Evolutionary conservation across 2,113 vertebrate genomes (phyloP).

Genomic region (Platichthys flesus): DNA sequence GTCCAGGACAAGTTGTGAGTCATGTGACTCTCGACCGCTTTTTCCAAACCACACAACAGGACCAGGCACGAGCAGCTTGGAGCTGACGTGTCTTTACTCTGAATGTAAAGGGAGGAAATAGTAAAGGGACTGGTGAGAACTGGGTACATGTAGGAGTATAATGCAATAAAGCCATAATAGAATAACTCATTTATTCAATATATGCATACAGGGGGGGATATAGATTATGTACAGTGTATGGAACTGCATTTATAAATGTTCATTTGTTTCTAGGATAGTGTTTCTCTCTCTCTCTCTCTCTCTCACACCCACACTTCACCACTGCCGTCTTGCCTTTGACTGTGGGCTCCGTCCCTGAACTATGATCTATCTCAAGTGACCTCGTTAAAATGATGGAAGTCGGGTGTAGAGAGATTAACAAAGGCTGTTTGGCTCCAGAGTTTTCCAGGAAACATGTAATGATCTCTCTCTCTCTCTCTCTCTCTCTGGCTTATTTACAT

Average conservation of each 20-base stretch:
- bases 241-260: conserved; percentile 31
- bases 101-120: conserved; percentile 43
- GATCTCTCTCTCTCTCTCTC: conserved; percentile 9
- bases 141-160: background rate
- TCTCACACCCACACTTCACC: conserved; percentile 16
- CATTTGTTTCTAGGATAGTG: conserved; percentile 5
- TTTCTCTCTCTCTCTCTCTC: background rate
- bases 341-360: conserved; percentile 36
- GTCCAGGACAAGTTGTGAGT: conserved; percentile 42
- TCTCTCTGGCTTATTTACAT: background rate
- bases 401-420: background rate
- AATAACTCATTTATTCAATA: background rate
- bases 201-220: conserved; percentile 29
- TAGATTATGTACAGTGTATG: conserved; percentile 32
- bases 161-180: conserved; percentile 45
- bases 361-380: conserved; percentile 48
- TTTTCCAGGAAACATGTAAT: conserved; percentile 3
- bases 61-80: conserved; percentile 5
- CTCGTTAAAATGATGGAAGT: conserved; percentile 36
- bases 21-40: conserved; percentile 38
- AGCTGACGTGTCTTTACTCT: conserved; percentile 1
- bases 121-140: background rate
- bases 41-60: conserved; percentile 40
- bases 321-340: conserved; percentile 55
- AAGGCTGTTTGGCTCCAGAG: conserved; percentile 29